Evolutionary conservation across 2,888 invertebrate genomes (phyloP), one percentile per base, ranked within the genome.

Genomic region (Pseudoips prasinana): DNA sequence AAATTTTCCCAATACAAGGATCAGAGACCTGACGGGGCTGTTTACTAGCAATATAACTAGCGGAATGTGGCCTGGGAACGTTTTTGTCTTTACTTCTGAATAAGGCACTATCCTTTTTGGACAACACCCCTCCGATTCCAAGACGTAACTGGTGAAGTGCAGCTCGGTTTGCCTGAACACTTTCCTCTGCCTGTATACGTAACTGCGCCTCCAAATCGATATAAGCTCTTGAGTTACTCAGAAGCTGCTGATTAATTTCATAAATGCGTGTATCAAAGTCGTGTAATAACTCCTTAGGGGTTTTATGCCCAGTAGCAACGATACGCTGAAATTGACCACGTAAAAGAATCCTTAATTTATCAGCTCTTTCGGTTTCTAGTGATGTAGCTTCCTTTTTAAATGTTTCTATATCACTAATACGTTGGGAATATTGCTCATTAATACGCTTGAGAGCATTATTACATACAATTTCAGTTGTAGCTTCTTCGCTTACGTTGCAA

Each of bases 241-340:
- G 32, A 22, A 85, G 50, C 45, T 86, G 85, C 43, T 85, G 80
- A 54, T 86, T 86, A 3, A 80, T 65, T 31, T 75, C 76, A 45
- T 77, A 82, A n/a, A 72, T 70, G 10, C 57, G 67, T 29, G 74
- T 65, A 58, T 86, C 85, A 41, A 85, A 83, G 25, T 81, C 73
- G 28, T 81, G 73, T 7, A 85, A 43, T 29, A 85, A 52, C 8
- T 76, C 68, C 53, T 71, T 74, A 0, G 80, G 81, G 10, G 75
- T 45, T 36, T 42, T 55, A 32, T 77, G 67, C 2, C 76, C 84
- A 28, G 77, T 46, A 11, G 55, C 46, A 8, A 85, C 54, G 1
- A 81, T 48, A 7, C 57, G 61, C 32, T 76, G 75, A 45, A 84
- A 86, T 27, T 82, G 47, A 24, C 71, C 59, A 22, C 74, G 71